Conservation (phyloP, 2,888 invertebrate species). For the Lymantria monacha region DNA sequence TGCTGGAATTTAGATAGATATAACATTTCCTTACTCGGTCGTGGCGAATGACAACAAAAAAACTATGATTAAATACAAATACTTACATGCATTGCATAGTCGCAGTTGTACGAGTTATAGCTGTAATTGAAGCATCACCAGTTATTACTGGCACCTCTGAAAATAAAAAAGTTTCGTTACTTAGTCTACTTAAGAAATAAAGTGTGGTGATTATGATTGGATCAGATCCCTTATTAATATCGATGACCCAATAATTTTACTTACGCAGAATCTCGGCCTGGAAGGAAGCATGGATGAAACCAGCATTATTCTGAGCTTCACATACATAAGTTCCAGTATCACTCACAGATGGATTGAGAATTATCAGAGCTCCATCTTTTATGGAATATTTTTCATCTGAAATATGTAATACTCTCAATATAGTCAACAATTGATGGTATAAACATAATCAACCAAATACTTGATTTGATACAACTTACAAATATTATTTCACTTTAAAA, state of each 20-base stretch:
- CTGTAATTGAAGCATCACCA: neutral
- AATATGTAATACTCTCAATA: neutral
- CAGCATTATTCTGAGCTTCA: constrained; percentile 15
- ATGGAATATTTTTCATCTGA: constrained; percentile 17
- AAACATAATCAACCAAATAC: no score
- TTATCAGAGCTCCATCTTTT: constrained; percentile 14
- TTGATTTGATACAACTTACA: no score
- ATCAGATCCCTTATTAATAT: no score
- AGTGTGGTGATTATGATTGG: no score
- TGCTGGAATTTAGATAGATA: no score
- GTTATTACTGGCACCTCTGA: neutral
- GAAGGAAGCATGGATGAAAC: constrained; percentile 4
- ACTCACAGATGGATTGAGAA: constrained; percentile 8
- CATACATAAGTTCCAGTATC: constrained; percentile 15
- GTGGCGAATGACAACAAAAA: no score
- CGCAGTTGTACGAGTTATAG: neutral
- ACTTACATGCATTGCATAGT: constrained; percentile 4
- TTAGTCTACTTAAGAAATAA: no score
- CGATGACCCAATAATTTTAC: neutral
- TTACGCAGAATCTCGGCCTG: neutral
- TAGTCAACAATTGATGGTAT: no score
- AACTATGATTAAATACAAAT: neutral
- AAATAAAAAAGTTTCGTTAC: neutral
- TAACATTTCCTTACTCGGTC: no score
- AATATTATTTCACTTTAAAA: no score